phyloP scores from a whole-genome alignment of 2,797 vertebrate genomes.

The Pristis pectinata region DNA sequence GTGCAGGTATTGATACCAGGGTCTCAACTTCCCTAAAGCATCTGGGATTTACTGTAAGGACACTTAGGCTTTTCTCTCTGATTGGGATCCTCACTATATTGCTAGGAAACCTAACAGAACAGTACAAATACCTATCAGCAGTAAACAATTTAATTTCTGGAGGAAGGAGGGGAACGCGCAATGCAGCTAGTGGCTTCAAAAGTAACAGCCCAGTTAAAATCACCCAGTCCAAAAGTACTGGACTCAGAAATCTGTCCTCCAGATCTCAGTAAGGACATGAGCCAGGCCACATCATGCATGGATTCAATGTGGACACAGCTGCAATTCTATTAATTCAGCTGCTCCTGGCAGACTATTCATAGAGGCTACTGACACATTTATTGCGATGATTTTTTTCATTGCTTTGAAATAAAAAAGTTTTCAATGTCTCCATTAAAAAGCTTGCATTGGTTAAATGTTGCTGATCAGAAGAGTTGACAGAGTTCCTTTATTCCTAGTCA shows the following conservation, averaged over 20 bases:
- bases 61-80: not conserved
- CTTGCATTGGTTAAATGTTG: constrained; percentile 3
- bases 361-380: not conserved
- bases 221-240: not conserved
- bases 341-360: not conserved
- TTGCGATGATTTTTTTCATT: not conserved
- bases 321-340: not conserved
- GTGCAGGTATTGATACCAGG: not conserved
- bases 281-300: too few relatives aligned
- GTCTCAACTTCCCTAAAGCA: not conserved
- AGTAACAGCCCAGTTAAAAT: not conserved
- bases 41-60: not conserved
- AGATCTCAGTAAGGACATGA: not conserved
- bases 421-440: not conserved
- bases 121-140: not conserved
- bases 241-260: not conserved
- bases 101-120: not conserved
- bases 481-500: not conserved
- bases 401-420: not conserved
- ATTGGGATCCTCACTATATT: not conserved
- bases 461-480: not conserved
- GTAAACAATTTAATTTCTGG: not conserved
- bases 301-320: not conserved
- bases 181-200: not conserved
- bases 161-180: not conserved